A percentile compares a stretch with the other conserved stretches of the same genome.
Evolutionary conservation across 1,140 invertebrate species (phyloP).

Genomic region (Lasioglossum baleicum): DNA sequence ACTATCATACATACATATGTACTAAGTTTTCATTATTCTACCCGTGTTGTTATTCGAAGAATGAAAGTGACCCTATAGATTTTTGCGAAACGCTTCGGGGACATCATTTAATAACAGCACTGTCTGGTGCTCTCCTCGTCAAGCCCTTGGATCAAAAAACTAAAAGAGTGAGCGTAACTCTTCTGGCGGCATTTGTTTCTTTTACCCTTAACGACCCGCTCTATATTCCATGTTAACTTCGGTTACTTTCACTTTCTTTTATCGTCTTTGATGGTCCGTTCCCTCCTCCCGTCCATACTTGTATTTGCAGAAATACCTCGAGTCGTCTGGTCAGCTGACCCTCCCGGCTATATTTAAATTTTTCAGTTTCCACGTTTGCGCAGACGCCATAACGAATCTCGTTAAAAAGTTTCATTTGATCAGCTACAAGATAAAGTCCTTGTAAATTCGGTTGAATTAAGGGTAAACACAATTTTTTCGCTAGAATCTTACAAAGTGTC

Average conservation of each 20-base stretch:
- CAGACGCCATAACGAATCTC: not conserved
- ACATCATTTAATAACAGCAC: too few relatives aligned
- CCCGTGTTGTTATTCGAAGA: too few relatives aligned
- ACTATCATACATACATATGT: too few relatives aligned
- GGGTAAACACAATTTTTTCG: too few relatives aligned
- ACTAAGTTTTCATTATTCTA: too few relatives aligned
- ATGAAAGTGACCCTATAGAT: too few relatives aligned
- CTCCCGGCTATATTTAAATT: conserved; percentile 1
- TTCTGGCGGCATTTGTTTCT: not conserved
- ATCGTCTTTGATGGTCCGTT: conserved; percentile 8
- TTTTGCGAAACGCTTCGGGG: too few relatives aligned
- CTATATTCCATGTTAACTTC: conserved; percentile 13
- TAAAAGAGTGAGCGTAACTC: not conserved
- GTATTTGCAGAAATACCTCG: conserved; percentile 1
- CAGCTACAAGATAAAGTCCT: too few relatives aligned
- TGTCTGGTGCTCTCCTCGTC: not conserved
- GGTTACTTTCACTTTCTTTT: conserved; percentile 29
- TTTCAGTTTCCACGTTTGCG: not conserved
- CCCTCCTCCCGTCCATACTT: not conserved
- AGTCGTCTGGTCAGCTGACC: not conserved
- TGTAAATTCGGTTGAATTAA: too few relatives aligned
- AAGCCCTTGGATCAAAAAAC: not conserved
- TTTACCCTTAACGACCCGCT: conserved; percentile 3
- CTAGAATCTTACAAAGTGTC: too few relatives aligned
- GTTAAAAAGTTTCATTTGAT: not conserved